Conservation (phyloP, 2,888 invertebrate species). For the Elaeidobius kamerunicus region DNA sequence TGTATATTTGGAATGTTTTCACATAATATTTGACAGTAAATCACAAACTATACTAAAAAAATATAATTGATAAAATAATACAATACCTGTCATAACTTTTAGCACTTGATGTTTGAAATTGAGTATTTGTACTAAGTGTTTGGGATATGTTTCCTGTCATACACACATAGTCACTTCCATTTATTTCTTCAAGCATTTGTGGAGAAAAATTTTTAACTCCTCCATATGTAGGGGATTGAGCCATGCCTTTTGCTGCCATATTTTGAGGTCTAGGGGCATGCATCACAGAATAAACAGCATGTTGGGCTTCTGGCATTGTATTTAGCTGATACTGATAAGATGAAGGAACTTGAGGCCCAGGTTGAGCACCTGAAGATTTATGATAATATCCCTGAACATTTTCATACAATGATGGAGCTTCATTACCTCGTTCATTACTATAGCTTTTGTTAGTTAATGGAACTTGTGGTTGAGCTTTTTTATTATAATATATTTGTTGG, state of each 20-base stretch:
- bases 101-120: constrained; percentile 49
- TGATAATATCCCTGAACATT: constrained; percentile 45
- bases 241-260: constrained; percentile 30
- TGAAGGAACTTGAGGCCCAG: constrained; percentile 49
- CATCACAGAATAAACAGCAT: constrained; percentile 45
- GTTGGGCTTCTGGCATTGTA: constrained; percentile 34
- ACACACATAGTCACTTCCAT: constrained; percentile 78
- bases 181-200: constrained; percentile 61
- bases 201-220: constrained; percentile 22
- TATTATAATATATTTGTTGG: constrained; percentile 45
- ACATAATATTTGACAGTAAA: background rate
- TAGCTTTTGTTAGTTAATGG: constrained; percentile 51
- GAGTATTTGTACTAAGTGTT: constrained; percentile 50
- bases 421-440: constrained; percentile 48
- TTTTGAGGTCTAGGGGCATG: constrained; percentile 38
- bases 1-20: no score
- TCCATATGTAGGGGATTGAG: constrained; percentile 34
- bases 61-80: background rate
- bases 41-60: background rate
- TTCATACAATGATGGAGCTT: constrained; percentile 55
- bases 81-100: constrained; percentile 43
- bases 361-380: constrained; percentile 42
- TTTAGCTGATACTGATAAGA: constrained; percentile 38
- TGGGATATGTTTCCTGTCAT: constrained; percentile 71
- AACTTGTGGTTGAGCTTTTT: constrained; percentile 81